Evolutionary conservation across 2,888 invertebrate species (phyloP).

Genomic region (Sinopyrophorus schimmeli): DNA sequence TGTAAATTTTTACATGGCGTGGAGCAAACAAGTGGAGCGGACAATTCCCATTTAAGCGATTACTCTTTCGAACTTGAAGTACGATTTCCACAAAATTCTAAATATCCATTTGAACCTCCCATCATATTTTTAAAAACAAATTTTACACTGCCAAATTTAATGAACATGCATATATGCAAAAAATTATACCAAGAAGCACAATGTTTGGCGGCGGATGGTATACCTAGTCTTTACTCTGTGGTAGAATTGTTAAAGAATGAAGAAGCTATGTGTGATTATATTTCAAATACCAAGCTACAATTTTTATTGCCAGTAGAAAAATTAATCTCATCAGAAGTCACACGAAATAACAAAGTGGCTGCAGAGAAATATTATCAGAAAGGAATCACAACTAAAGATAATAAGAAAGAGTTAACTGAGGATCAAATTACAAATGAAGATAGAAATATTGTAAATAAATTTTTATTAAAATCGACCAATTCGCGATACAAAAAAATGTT

Average conservation of each 20-base stretch:
- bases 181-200: constrained; percentile 71
- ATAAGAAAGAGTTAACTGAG: constrained; percentile 57
- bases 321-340: constrained; percentile 47
- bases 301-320: constrained; percentile 64
- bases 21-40: constrained; percentile 50
- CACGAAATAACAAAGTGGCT: constrained; percentile 38
- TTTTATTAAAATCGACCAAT: constrained; percentile 63
- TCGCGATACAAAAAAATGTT: constrained; percentile 70
- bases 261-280: constrained; percentile 64
- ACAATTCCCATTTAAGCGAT: constrained; percentile 53
- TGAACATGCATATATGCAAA: constrained; percentile 68
- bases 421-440: constrained; percentile 65
- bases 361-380: constrained; percentile 68
- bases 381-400: constrained; percentile 61
- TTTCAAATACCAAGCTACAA: constrained; percentile 62
- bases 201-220: constrained; percentile 66
- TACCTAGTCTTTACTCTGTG: constrained; percentile 72
- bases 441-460: constrained; percentile 64
- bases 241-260: constrained; percentile 72
- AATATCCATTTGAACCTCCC: constrained; percentile 76
- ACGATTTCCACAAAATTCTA: constrained; percentile 69
- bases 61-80: constrained; percentile 70
- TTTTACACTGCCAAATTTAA: constrained; percentile 65
- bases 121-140: constrained; percentile 69
- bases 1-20: constrained; percentile 74